phyloP scores from a whole-genome alignment of 2,113 vertebrate genomes.

The Oenanthe oenanthe region DNA sequence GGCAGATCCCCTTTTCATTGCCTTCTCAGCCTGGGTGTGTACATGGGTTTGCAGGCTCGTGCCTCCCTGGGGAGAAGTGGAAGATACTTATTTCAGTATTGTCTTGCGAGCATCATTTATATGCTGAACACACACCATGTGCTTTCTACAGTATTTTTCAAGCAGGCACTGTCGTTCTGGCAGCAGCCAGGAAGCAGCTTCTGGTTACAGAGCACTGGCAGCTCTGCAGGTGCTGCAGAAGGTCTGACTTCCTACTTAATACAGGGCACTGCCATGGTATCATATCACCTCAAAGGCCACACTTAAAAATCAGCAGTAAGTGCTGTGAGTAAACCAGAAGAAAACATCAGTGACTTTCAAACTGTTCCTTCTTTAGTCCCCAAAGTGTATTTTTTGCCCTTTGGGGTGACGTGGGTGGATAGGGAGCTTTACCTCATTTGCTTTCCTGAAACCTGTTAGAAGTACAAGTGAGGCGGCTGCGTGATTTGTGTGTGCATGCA shows the following conservation, averaged over 20 bases:
- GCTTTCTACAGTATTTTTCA: slow-evolving; percentile 57
- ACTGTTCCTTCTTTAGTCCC: slow-evolving; percentile 1
- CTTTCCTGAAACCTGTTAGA: slow-evolving; percentile 11
- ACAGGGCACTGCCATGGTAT: not conserved
- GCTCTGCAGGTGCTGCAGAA: slow-evolving; percentile 48
- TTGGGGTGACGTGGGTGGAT: not conserved
- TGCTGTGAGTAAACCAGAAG: not conserved
- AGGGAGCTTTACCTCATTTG: slow-evolving; percentile 2
- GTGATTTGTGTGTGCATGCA: not conserved
- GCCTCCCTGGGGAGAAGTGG: slow-evolving; percentile 2
- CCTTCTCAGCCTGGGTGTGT: not conserved
- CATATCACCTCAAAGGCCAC: not conserved
- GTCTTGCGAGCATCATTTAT: slow-evolving; percentile 35
- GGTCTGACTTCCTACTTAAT: slow-evolving; percentile 24
- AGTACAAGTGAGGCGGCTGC: not conserved
- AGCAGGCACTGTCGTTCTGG: slow-evolving; percentile 4
- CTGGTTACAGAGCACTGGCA: slow-evolving; percentile 37
- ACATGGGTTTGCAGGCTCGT: not conserved
- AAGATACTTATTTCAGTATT: slow-evolving; percentile 47
- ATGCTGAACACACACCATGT: slow-evolving; percentile 34
- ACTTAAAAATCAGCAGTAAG: slow-evolving; percentile 29
- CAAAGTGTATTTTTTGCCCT: not conserved
- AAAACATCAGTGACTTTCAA: slow-evolving; percentile 11
- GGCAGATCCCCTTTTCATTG: not conserved
- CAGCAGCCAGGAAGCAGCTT: slow-evolving; percentile 12